Evolutionary conservation across 1,140 invertebrate genomes (phyloP), one percentile per base, ranked within the genome.

Genomic region (Coelopa frigida): DNA sequence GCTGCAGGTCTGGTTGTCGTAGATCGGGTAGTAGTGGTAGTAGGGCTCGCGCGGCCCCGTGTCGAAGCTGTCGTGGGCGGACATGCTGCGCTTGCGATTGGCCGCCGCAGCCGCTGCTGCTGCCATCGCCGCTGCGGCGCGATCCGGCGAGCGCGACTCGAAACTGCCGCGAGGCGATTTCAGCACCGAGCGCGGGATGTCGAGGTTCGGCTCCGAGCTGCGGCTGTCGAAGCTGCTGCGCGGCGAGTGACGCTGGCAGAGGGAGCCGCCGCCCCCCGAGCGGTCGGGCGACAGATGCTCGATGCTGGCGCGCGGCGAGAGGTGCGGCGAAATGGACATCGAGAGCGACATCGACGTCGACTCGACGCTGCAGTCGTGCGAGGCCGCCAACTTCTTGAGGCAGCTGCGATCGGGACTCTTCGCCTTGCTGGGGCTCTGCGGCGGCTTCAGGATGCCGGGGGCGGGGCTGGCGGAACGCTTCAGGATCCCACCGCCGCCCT

Each of bases 1-100:
- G 26, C 64, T 68, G 41, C 63, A 67, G 4, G 64, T 67, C 47
- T 62, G 64, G 55, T 67, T 67, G 46, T 68, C 64, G 27, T 68
- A 64, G 17, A 66, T 64, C 26, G 65, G 65, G 51, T 69, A 69
- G 37, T 69, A 68, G 14, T 69, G 65, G 48, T 69, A 69, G 44
- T 58, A 56, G 23, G 63, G 59, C 53, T 69, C 65, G 15, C 39
- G 23, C 17, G 58, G 53, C 18, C 59, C 58, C 10, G 54, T 64
- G 27, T 68, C 65, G 7, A 68, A 64, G 49, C 61, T 66, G 11
- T 62, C 61, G 26, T 69, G 66, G 11, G 66, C 66, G 1, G 65
- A 68, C 45, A 61, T 55, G 48, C 65, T 69, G 14, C 66, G 53
- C 50, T 66, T 68, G 0, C 65, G 50, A 0, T 50, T 48, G 4